Percentiles rank a stretch among this genome's conserved stretches.
These are phyloP conservation scores for Drosophila mettleri DNA, from an alignment of 2,888 invertebrate genomes.

Conservation along the genomic window DNA sequence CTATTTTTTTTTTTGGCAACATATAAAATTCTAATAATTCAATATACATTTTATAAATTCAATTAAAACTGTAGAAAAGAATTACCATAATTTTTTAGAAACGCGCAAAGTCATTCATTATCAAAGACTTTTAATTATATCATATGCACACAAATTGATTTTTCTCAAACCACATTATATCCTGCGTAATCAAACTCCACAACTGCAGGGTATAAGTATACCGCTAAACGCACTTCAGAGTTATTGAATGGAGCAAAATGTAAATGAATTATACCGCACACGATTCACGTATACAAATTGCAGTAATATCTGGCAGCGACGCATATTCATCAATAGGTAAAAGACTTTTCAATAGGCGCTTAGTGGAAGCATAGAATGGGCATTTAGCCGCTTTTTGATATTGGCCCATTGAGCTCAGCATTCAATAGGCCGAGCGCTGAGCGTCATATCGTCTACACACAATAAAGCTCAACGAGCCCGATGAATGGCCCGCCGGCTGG, in stretches of 20 bases:
- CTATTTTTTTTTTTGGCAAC: no score
- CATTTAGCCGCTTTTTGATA: conserved; percentile 74
- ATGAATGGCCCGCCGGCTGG: conserved; percentile 47
- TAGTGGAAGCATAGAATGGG: conserved; percentile 58
- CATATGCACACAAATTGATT: not conserved
- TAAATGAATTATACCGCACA: conserved; percentile 49
- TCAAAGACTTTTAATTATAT: no score
- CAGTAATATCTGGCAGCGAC: conserved; percentile 24
- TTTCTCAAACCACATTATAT: not conserved
- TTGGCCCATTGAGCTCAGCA: conserved; percentile 62
- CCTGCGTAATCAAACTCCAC: not conserved
- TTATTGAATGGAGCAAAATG: conserved; percentile 37
- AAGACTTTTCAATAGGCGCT: conserved; percentile 57
- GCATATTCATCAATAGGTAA: conserved; percentile 59
- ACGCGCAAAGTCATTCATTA: no score
- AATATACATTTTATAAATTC: no score
- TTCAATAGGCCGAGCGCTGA: conserved; percentile 59
- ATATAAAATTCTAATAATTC: no score
- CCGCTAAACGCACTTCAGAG: conserved; percentile 21
- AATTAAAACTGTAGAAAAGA: no score
- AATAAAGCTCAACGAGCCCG: conserved; percentile 36
- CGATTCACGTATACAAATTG: conserved; percentile 34
- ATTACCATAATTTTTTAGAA: no score
- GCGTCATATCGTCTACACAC: conserved; percentile 26
- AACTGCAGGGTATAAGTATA: conserved; percentile 15